A percentile compares a stretch with the other conserved stretches of the same genome.
Conservation (phyloP, 2,113 vertebrate genomes). For the Pogonocichla stellata region DNA sequence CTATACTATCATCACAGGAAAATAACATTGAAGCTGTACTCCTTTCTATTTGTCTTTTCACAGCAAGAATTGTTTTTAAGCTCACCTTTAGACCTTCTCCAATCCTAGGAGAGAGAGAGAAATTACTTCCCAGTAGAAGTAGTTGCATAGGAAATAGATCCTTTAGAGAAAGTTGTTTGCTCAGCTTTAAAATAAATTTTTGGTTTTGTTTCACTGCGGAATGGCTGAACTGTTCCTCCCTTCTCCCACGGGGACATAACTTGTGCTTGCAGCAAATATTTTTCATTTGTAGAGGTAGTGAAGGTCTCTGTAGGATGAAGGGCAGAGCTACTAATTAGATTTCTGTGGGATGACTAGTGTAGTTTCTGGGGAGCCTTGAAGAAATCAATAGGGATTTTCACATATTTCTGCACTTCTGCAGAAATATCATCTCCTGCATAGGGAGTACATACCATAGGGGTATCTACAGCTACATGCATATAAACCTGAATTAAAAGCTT, state of each 20-base stretch:
- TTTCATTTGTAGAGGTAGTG: background rate
- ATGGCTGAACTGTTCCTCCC: background rate
- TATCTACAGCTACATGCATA: background rate
- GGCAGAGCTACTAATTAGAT: background rate
- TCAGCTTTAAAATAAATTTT: slow-evolving; percentile 10
- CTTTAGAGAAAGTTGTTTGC: background rate
- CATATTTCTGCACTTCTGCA: background rate
- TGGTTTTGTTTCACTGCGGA: background rate
- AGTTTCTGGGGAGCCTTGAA: background rate
- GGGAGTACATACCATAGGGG: accelerated
- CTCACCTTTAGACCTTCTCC: background rate
- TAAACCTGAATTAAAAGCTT: background rate
- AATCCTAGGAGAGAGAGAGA: background rate
- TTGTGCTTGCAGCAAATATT: background rate
- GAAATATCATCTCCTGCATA: background rate
- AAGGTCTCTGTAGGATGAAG: background rate
- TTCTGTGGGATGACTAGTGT: background rate
- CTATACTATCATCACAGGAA: background rate
- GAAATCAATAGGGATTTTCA: background rate
- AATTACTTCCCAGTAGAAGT: background rate
- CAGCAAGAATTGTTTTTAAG: background rate
- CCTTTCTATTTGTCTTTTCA: background rate
- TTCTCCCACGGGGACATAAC: background rate
- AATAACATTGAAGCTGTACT: background rate
- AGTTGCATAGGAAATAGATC: background rate